These are phyloP conservation scores for Microtus ochrogaster DNA, from an alignment of 2,113 vertebrate genomes.

Conservation along the genomic window DNA sequence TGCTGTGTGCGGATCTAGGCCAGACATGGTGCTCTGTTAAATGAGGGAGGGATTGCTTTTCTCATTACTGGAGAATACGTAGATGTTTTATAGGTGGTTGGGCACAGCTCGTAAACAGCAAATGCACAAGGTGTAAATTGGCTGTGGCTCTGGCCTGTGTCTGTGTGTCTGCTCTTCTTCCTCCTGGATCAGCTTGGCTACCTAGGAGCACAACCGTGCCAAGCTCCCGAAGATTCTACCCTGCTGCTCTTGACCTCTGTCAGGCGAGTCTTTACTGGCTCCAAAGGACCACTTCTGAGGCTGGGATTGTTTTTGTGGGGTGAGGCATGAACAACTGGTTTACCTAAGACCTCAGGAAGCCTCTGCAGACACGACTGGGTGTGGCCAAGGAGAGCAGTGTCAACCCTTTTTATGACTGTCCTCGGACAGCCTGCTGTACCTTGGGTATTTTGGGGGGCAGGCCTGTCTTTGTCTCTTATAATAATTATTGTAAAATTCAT, in stretches of 20 bases:
- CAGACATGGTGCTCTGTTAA: neutral
- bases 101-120: neutral
- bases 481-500: neutral
- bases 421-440: neutral
- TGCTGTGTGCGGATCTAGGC: neutral
- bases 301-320: no score
- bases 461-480: neutral
- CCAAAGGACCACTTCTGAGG: neutral
- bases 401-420: neutral
- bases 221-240: neutral
- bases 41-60: neutral
- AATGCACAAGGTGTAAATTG: neutral
- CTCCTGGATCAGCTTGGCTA: neutral
- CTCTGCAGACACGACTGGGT: neutral
- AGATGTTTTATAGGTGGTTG: neutral
- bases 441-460: neutral
- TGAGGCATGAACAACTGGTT: neutral
- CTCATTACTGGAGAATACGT: neutral
- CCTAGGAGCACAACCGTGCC: neutral
- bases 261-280: neutral
- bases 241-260: no score
- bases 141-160: no score
- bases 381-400: neutral
- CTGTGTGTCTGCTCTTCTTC: neutral
- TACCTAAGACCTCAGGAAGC: no score